phyloP scores from a whole-genome alignment of 2,888 invertebrate species.

The Hedychridium roseum region DNA sequence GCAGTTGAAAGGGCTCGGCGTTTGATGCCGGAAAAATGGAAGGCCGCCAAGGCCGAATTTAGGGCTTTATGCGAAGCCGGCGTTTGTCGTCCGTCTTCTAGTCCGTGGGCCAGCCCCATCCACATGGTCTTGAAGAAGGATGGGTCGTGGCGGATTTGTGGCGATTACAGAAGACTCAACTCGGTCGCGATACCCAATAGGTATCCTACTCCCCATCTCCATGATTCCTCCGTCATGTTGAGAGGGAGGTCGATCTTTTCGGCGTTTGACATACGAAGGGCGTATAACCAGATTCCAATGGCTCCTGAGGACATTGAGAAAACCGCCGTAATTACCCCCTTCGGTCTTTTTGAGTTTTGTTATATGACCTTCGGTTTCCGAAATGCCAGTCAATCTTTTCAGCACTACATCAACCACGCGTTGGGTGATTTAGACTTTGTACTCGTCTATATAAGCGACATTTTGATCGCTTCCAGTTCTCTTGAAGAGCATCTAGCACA shows the following conservation, averaged over 20 bases:
- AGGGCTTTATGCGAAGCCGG: constrained; percentile 47
- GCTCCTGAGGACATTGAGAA: constrained; percentile 17
- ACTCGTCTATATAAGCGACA: constrained; percentile 9
- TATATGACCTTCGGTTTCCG: constrained; percentile 20
- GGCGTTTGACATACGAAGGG: constrained; percentile 26
- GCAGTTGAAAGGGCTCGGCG: constrained; percentile 45
- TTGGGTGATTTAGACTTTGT: constrained; percentile 15
- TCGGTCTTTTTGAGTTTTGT: constrained; percentile 26
- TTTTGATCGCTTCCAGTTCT: constrained; percentile 11
- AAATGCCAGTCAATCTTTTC: constrained; percentile 17
- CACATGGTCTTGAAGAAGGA: constrained; percentile 40
- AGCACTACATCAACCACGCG: constrained; percentile 5
- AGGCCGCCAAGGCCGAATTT: constrained; percentile 48
- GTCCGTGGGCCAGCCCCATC: constrained; percentile 54
- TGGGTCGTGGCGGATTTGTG: constrained; percentile 36
- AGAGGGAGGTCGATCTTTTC: constrained; percentile 27
- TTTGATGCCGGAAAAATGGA: constrained; percentile 46
- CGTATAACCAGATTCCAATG: constrained; percentile 43
- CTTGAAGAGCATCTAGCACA: constrained; percentile 18
- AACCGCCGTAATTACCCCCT: constrained; percentile 23
- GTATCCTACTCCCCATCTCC: constrained; percentile 42
- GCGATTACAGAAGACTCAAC: constrained; percentile 45
- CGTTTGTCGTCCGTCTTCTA: constrained; percentile 56
- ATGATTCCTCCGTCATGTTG: constrained; percentile 35
- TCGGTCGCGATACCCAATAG: constrained; percentile 39